A percentile compares a stretch with the other conserved stretches of the same genome.
phyloP scores from a whole-genome alignment of 1,140 invertebrate species.

The Aethina tumida region DNA sequence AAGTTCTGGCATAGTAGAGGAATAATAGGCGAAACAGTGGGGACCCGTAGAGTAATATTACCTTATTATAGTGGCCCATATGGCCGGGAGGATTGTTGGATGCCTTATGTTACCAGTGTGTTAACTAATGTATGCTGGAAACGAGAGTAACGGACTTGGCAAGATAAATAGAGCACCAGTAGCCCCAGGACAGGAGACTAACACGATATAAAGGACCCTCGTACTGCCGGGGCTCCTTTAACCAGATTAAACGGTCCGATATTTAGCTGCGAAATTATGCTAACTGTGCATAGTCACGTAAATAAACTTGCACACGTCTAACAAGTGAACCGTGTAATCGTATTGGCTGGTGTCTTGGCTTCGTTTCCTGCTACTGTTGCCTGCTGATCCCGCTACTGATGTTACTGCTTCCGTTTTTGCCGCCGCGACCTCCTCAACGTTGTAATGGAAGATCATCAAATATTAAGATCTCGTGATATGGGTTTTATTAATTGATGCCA shows the following conservation, averaged over 20 bases:
- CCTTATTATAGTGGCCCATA: conserved; percentile 22
- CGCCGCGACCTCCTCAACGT: conserved; percentile 9
- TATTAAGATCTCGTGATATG: conserved; percentile 37
- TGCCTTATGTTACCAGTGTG: conserved; percentile 21
- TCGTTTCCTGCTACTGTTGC: too few species aligned
- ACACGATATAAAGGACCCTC: conserved; percentile 27
- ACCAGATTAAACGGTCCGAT: conserved; percentile 24
- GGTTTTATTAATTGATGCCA: conserved; percentile 41
- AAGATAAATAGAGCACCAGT: conserved; percentile 26
- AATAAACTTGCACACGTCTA: too few species aligned
- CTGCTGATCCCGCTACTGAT: too few species aligned
- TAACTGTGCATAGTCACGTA: too few species aligned
- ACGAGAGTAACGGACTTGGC: conserved; percentile 13
- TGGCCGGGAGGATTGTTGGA: conserved; percentile 17
- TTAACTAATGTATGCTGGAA: conserved; percentile 23
- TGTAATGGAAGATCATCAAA: conserved; percentile 36
- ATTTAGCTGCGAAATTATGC: too few species aligned
- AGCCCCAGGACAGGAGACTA: conserved; percentile 24
- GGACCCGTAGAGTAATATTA: conserved; percentile 12
- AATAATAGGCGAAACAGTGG: too few species aligned
- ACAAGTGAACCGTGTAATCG: too few species aligned
- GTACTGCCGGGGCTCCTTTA: conserved; percentile 13
- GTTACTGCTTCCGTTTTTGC: too few species aligned
- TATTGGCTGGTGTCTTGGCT: too few species aligned
- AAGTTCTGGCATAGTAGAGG: too few species aligned